A percentile compares a stretch with the other conserved stretches of the same genome.
Evolutionary conservation across 2,888 invertebrate genomes (phyloP).

Genomic region (Andrena praecox): DNA sequence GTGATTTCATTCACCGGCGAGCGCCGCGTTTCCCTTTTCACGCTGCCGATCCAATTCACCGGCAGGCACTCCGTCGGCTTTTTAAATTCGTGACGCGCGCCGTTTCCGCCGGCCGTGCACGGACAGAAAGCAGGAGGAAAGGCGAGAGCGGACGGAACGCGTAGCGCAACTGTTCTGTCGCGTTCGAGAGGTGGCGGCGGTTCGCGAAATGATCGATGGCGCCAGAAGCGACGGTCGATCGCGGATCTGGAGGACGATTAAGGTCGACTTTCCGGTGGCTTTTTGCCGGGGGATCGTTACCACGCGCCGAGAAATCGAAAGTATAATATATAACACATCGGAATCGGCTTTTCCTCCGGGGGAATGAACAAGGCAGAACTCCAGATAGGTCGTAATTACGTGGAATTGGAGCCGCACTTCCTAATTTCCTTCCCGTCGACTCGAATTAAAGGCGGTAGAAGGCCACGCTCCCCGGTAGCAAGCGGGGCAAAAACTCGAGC

Average conservation of each 20-base stretch:
- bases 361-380: too few relatives aligned
- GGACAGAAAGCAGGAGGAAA: not conserved
- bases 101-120: conserved; percentile 18
- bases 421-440: too few relatives aligned
- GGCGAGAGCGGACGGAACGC: too few relatives aligned
- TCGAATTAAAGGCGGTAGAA: not conserved
- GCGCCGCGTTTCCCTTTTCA: conserved; percentile 47
- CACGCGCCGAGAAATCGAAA: not conserved
- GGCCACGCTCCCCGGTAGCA: too few relatives aligned
- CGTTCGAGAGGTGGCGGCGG: conserved; percentile 32
- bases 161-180: not conserved
- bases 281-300: conserved; percentile 15
- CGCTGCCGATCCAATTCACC: conserved; percentile 47
- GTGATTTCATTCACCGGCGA: conserved; percentile 54
- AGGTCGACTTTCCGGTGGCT: conserved; percentile 40
- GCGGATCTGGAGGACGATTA: conserved; percentile 42
- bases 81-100: conserved; percentile 25
- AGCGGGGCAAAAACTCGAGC: too few relatives aligned
- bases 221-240: conserved; percentile 54
- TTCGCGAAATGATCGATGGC: conserved; percentile 60
- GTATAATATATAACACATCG: not conserved
- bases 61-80: conserved; percentile 18
- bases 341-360: too few relatives aligned
- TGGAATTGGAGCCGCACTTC: too few relatives aligned
- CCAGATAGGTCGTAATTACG: too few relatives aligned